phyloP scores from a whole-genome alignment of 2,888 invertebrate species.

The Drosophila crucigera region DNA sequence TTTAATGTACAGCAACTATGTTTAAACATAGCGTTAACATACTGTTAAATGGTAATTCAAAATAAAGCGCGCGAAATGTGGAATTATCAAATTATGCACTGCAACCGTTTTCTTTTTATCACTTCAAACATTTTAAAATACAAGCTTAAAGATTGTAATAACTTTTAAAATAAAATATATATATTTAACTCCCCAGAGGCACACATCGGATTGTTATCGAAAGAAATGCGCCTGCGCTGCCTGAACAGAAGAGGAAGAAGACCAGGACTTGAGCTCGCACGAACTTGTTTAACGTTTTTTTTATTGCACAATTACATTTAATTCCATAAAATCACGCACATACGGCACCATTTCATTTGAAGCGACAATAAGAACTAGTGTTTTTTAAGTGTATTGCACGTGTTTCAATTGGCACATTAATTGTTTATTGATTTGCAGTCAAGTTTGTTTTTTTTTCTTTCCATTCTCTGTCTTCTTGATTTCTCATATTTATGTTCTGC shows the following conservation, averaged over 20 bases:
- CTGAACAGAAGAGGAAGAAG: slow-evolving; percentile 30
- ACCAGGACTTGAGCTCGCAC: slow-evolving; percentile 47
- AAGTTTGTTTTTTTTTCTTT: slow-evolving; percentile 25
- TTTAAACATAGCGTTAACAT: slow-evolving; percentile 5
- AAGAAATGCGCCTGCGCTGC: slow-evolving; percentile 42
- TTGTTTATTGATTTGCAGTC: slow-evolving; percentile 53
- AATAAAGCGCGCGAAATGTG: slow-evolving; percentile 7
- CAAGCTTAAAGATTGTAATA: neutral
- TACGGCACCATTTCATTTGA: slow-evolving; percentile 44
- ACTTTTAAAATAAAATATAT: neutral
- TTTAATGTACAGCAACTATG: neutral
- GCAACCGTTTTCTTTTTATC: neutral
- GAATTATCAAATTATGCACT: neutral
- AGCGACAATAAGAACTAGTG: slow-evolving; percentile 53
- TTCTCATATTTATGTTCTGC: slow-evolving; percentile 36
- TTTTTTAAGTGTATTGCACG: slow-evolving; percentile 51
- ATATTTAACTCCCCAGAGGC: neutral
- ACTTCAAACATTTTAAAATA: neutral
- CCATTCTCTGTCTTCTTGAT: neutral
- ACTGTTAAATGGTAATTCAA: neutral
- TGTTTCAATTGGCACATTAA: slow-evolving; percentile 45
- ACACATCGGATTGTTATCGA: slow-evolving; percentile 22
- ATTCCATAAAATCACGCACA: slow-evolving; percentile 53
- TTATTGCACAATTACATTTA: slow-evolving; percentile 62
- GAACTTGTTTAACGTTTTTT: slow-evolving; percentile 73